Evolutionary conservation across 2,113 vertebrate species (phyloP).

Genomic region (Nyctibius bracteatus): DNA sequence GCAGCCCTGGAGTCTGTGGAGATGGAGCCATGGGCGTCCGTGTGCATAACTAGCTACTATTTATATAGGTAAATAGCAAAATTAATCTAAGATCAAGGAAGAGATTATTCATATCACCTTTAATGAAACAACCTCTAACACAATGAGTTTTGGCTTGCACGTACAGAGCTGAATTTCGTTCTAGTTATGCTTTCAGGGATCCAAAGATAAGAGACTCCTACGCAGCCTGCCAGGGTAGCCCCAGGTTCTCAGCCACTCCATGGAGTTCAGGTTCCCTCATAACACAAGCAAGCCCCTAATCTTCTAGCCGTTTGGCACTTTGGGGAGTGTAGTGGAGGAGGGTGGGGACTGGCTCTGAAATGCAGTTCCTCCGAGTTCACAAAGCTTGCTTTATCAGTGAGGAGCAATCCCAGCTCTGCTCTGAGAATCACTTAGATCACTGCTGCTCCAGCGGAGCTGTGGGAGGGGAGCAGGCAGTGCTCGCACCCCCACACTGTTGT

Average conservation of each 20-base stretch:
- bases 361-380: neutral
- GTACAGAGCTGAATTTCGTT: neutral
- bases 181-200: neutral
- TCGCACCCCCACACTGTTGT: neutral
- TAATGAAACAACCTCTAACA: neutral
- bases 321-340: neutral
- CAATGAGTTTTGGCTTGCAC: neutral
- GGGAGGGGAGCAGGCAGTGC: neutral
- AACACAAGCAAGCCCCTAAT: neutral
- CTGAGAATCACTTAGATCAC: neutral
- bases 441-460: accelerated
- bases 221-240: neutral
- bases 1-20: neutral
- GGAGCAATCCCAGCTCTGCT: neutral
- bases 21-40: accelerated
- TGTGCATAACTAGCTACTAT: neutral
- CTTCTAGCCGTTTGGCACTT: neutral
- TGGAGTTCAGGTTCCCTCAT: neutral
- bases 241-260: accelerated
- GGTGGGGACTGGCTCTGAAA: neutral
- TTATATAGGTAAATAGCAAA: neutral
- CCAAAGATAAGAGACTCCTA: neutral
- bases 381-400: neutral
- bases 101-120: neutral
- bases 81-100: neutral